Base-by-base conservation (phyloP, 1,140 invertebrate genomes). In the Scaptomyza graminum region DNA sequence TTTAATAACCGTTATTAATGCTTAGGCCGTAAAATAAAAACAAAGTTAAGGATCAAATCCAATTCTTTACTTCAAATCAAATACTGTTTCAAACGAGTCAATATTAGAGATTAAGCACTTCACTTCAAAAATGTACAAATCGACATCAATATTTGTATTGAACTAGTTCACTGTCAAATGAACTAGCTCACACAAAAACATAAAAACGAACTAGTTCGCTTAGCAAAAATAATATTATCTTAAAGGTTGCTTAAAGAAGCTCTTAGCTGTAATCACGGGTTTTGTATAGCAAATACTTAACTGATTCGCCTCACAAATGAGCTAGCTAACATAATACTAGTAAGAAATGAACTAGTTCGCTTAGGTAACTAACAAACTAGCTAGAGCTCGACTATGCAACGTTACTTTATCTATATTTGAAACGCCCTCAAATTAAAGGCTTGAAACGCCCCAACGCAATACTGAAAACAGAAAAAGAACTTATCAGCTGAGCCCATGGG, bases 1-100 rank as follows among this genome's bases (percentile, higher is more conserved):
- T 71, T 34, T 66, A 71, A 71, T 71, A 71, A 71, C 62, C 68
- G 68, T 71, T 71, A 71, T 71, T 71, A 59, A 51, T 57, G 22
- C 31, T 57, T 71, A n/a, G 39, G 3, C 22, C 22, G 8, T 41
- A 8, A 34, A 54, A 56, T 3, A 22, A 22, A 22, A 22, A 22
- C 2, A 64, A 51, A 52, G 52, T 51, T 70, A 3, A 41, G 1
- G 4, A 41, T 3, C 37, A 34, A 34, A 0, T n/a, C 1, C 4
- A 41, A n/a, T 41, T 41, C 37, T n/a, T 3, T n/a, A 3, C n/a
- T 4, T n/a, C n/a, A n/a, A n/a, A 41, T n/a, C n/a, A n/a, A n/a
- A 41, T 41, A n/a, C 37, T n/a, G 3, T 41, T 5, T n/a, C 37
- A 41, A 41, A 41, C 3, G 4, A 41, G 11, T 41, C 12, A 3